phyloP scores from a whole-genome alignment of 2,888 invertebrate species.

The Agrilus mali region DNA sequence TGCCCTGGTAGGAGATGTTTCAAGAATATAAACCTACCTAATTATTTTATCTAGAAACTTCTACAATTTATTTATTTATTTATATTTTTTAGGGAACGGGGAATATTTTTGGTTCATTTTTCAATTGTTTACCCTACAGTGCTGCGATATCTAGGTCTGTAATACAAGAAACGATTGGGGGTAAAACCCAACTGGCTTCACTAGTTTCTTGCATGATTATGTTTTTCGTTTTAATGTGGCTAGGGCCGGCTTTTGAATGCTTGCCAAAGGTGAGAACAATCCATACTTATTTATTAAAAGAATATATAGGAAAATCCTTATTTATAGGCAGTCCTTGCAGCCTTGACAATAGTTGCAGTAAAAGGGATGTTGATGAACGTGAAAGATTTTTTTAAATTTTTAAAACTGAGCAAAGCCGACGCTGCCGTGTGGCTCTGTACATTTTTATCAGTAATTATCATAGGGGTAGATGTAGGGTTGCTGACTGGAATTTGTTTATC shows the following conservation, averaged over 20 bases:
- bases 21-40: no score
- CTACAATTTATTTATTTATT: no score
- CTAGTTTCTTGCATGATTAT: conserved; percentile 65
- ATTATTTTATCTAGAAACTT: no score
- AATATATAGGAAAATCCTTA: no score
- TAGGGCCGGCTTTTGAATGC: conserved; percentile 79
- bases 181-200: conserved; percentile 72
- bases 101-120: conserved; percentile 55
- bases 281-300: no score
- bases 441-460: conserved; percentile 53
- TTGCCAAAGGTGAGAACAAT: conserved; percentile 48
- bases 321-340: conserved; percentile 47
- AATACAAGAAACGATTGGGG: conserved; percentile 70
- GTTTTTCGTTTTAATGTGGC: conserved; percentile 67
- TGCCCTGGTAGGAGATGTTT: conserved; percentile 48
- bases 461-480: conserved; percentile 67
- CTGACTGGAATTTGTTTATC: conserved; percentile 53
- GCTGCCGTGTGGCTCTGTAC: conserved; percentile 67
- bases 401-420: conserved; percentile 55
- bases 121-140: conserved; percentile 52
- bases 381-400: conserved; percentile 49
- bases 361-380: conserved; percentile 69
- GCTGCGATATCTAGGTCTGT: conserved; percentile 54
- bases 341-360: conserved; percentile 60
- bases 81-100: conserved; percentile 41